Evolutionary conservation across 2,888 invertebrate genomes (phyloP).

Genomic region (Bursaphelenchus okinawaensis): DNA sequence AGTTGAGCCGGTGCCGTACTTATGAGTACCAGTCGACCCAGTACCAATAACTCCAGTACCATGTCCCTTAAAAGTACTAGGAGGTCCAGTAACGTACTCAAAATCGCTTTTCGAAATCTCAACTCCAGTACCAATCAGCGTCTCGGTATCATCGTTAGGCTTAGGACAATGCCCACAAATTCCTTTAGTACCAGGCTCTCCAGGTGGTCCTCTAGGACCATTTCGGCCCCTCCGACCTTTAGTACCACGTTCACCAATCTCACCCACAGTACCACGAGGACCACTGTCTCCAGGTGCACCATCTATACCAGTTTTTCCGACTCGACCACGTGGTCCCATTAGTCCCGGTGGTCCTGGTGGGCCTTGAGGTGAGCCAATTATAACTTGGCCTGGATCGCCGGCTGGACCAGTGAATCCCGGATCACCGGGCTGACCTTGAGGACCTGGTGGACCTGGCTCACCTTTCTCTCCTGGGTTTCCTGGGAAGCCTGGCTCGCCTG

Average conservation of each 20-base stretch:
- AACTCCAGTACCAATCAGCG: background rate
- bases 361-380: background rate
- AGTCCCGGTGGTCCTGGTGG: background rate
- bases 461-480: background rate
- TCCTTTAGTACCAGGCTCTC: background rate
- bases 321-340: slow-evolving; percentile 3
- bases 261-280: background rate
- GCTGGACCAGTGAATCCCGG: background rate
- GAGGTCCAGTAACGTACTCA: background rate
- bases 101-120: background rate
- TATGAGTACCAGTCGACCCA: no score
- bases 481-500: background rate
- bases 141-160: background rate
- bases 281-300: background rate
- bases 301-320: slow-evolving; percentile 1
- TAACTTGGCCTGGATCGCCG: slow-evolving; percentile 7
- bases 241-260: background rate
- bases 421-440: background rate
- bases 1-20: no score
- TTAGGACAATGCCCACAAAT: background rate
- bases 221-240: background rate
- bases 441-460: background rate
- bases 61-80: no score
- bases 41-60: no score
- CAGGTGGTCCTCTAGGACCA: background rate